These are phyloP conservation scores for Brenthis hecate DNA, from an alignment of 2,888 invertebrate genomes.

Conservation along the genomic window DNA sequence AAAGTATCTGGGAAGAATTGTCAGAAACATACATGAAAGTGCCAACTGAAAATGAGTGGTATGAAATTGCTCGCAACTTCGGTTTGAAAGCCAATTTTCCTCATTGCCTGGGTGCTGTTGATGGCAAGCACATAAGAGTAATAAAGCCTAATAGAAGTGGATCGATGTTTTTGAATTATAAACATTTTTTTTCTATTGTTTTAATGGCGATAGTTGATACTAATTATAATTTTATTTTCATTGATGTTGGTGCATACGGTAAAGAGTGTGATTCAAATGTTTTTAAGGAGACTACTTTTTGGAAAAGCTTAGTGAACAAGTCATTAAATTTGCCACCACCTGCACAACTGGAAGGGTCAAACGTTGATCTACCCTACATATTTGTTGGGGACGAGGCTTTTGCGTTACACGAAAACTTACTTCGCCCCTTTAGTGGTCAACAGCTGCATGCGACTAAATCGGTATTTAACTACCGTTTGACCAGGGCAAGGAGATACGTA, in stretches of 20 bases:
- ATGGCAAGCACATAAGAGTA: no score
- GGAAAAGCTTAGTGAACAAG: constrained; percentile 38
- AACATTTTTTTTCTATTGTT: constrained; percentile 9
- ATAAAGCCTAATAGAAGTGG: background rate
- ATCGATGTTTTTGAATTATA: background rate
- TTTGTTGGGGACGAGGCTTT: constrained; percentile 34
- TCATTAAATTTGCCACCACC: constrained; percentile 38
- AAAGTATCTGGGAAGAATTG: background rate
- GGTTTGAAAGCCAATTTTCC: background rate
- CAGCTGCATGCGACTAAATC: constrained; percentile 6
- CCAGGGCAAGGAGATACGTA: no score
- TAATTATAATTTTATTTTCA: constrained; percentile 18
- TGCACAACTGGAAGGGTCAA: constrained; percentile 34
- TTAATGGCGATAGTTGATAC: constrained; percentile 3
- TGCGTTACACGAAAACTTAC: constrained; percentile 24
- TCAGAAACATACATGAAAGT: no score
- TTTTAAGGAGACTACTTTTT: constrained; percentile 42
- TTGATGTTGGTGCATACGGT: constrained; percentile 33
- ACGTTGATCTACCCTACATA: constrained; percentile 39
- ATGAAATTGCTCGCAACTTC: constrained; percentile 12
- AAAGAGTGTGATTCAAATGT: constrained; percentile 40
- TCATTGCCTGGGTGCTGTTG: no score
- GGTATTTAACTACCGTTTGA: no score
- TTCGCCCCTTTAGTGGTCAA: constrained; percentile 10
- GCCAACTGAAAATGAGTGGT: constrained; percentile 1